Evolutionary conservation across 2,888 invertebrate species (phyloP).

Genomic region (Omphaloscelis lunosa): DNA sequence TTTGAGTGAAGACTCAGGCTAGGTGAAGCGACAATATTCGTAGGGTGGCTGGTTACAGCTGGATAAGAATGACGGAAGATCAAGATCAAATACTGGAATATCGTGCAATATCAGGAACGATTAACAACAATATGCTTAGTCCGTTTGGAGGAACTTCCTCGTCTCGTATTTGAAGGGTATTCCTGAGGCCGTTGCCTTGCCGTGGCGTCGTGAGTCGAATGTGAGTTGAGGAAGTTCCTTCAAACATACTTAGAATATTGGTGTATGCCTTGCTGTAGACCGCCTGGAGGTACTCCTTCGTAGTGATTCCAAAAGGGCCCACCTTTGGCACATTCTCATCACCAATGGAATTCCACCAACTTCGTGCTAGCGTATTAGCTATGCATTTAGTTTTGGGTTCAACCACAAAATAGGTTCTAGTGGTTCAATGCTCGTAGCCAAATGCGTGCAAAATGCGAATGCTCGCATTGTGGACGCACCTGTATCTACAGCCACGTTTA

Average conservation of each 20-base stretch:
- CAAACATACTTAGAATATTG: not conserved
- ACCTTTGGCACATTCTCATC: not conserved
- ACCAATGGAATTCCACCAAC: not conserved
- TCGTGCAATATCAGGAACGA: not conserved
- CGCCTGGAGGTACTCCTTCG: not conserved
- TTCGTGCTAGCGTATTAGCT: not conserved
- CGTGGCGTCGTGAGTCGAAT: not conserved
- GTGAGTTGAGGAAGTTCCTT: not conserved
- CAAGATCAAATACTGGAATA: not conserved
- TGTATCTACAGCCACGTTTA: not conserved
- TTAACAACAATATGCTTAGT: not conserved
- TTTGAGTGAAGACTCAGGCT: not conserved
- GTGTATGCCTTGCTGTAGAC: not conserved
- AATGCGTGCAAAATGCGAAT: not conserved
- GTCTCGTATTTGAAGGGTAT: not conserved
- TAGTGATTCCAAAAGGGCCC: not conserved
- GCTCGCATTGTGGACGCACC: not conserved
- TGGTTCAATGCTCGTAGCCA: not conserved
- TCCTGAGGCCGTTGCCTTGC: not conserved
- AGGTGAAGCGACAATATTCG: not conserved
- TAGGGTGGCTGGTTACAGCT: not conserved
- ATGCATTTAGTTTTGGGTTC: not conserved
- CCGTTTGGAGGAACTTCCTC: not conserved
- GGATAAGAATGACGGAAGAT: not conserved
- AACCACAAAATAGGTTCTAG: not conserved